phyloP scores from a whole-genome alignment of 2,888 invertebrate species.

The Dione juno region DNA sequence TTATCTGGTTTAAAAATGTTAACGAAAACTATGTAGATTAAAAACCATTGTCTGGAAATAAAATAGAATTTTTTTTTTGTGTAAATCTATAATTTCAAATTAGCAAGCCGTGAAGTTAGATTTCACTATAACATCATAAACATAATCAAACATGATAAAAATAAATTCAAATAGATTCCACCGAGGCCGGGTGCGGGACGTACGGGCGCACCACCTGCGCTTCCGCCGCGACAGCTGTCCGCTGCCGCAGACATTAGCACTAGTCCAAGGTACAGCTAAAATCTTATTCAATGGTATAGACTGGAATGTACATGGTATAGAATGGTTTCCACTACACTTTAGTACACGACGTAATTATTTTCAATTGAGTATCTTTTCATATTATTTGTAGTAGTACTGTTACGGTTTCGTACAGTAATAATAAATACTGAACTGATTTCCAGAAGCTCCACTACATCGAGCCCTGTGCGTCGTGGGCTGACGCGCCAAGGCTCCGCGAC shows the following conservation, averaged over 20 bases:
- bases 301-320: neutral
- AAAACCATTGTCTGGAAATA: too few relatives aligned
- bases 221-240: conserved; percentile 83
- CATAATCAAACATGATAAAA: neutral
- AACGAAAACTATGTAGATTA: too few relatives aligned
- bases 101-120: too few relatives aligned
- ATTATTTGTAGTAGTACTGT: too few relatives aligned
- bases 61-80: too few relatives aligned
- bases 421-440: conserved; percentile 1
- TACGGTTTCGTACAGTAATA: too few relatives aligned
- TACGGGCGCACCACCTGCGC: conserved; percentile 71
- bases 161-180: conserved; percentile 58
- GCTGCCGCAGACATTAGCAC: conserved; percentile 73
- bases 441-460: conserved; percentile 32
- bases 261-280: conserved; percentile 60
- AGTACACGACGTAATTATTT: too few relatives aligned
- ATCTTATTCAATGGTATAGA: neutral
- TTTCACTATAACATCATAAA: neutral
- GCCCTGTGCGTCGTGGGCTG: conserved; percentile 35
- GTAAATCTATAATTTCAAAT: too few relatives aligned
- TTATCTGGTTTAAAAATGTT: too few relatives aligned
- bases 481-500: conserved; percentile 27
- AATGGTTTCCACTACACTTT: neutral
- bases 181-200: conserved; percentile 59
- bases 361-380: too few relatives aligned